Conservation (phyloP, 2,797 vertebrate genomes). For the Darevskia mixta region DNA sequence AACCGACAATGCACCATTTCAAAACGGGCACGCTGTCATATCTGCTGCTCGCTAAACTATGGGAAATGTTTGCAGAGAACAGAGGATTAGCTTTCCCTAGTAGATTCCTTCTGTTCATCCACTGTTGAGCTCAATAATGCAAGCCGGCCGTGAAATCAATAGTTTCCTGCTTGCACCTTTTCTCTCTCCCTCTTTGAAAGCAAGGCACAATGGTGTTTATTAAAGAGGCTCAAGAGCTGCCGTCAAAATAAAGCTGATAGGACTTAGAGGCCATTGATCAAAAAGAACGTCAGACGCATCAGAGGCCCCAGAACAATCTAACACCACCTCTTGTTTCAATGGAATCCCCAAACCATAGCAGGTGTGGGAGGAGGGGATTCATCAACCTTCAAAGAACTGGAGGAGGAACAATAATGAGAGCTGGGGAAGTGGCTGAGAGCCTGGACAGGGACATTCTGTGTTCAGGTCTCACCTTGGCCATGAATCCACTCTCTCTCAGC, state of each 20-base stretch:
- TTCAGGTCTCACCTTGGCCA: not conserved
- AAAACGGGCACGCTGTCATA: conserved; percentile 29
- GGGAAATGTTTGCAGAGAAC: conserved; percentile 53
- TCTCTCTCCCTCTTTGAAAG: conserved; percentile 35
- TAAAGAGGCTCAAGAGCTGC: conserved; percentile 41
- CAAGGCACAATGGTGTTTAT: conserved; percentile 45
- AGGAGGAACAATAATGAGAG: not conserved
- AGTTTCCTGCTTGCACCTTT: conserved; percentile 57
- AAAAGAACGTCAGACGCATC: conserved; percentile 36
- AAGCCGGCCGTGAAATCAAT: conserved; percentile 65
- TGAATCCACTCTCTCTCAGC: not conserved
- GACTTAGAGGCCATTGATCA: conserved; percentile 56
- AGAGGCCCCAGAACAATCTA: conserved; percentile 5
- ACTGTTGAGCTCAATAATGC: conserved; percentile 48
- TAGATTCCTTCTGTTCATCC: conserved; percentile 63
- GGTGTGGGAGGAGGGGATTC: not conserved
- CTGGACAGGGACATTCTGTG: not conserved
- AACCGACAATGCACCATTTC: conserved; percentile 38
- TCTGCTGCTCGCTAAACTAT: conserved; percentile 53
- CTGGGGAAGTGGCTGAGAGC: not conserved
- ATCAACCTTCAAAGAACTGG: not conserved
- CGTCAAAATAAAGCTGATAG: conserved; percentile 56
- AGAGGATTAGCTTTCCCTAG: conserved; percentile 53
- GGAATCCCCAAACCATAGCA: conserved; percentile 10
- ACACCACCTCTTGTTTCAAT: not conserved